phyloP scores from a whole-genome alignment of 2,888 invertebrate species.

The Papilio elwesi region DNA sequence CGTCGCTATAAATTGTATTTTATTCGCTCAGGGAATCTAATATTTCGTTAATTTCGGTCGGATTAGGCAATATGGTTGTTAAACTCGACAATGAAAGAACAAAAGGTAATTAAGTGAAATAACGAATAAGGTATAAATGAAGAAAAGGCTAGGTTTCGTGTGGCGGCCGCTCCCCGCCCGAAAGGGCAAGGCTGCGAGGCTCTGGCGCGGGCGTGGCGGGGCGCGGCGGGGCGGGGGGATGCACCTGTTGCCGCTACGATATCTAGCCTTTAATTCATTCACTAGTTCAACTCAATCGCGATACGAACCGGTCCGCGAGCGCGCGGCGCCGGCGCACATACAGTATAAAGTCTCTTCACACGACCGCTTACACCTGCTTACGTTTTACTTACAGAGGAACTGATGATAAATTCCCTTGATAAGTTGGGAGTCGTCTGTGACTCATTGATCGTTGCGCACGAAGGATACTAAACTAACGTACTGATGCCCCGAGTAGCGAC shows the following conservation, averaged over 20 bases:
- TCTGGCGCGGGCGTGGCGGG: background rate
- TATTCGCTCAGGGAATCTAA: constrained; percentile 2
- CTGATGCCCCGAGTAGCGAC: too few species aligned
- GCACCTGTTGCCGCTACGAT: constrained; percentile 20
- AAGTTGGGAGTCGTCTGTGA: too few species aligned
- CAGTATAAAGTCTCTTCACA: background rate
- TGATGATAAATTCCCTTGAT: too few species aligned
- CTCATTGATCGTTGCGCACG: too few species aligned
- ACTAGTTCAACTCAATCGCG: constrained; percentile 33
- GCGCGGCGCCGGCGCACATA: constrained; percentile 2
- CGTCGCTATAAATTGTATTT: constrained; percentile 1
- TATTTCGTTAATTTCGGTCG: background rate
- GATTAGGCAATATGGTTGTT: background rate
- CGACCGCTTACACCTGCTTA: background rate
- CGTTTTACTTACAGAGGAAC: too few species aligned
- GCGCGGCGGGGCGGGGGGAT: background rate
- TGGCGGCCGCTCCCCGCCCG: too few species aligned
- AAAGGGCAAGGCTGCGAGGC: too few species aligned
- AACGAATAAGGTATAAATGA: background rate
- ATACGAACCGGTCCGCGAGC: constrained; percentile 28
- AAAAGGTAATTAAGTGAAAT: background rate
- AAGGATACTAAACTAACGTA: too few species aligned
- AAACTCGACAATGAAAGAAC: background rate
- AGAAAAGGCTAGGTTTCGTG: background rate
- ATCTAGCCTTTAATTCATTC: constrained; percentile 35